Conservation (phyloP, 1,140 invertebrate genomes). For the Leptopilina boulardi region DNA sequence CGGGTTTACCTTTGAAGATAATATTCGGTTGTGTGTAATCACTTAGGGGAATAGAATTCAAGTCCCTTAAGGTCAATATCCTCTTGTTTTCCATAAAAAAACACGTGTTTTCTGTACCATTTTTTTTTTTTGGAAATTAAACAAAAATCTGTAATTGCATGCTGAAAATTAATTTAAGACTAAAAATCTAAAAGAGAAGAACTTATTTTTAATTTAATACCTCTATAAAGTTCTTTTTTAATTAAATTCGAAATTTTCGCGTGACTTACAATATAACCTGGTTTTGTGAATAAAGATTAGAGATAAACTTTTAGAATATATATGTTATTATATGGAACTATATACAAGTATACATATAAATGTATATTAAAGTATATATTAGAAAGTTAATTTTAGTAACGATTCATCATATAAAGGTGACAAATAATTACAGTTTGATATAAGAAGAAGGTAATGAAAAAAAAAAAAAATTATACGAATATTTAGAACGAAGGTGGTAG, state of each 20-base stretch:
- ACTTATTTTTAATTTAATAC: too few relatives aligned
- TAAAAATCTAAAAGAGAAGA: too few relatives aligned
- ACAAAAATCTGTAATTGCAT: too few relatives aligned
- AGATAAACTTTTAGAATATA: background rate
- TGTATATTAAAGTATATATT: background rate
- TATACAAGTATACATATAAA: too few relatives aligned
- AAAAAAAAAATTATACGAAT: background rate
- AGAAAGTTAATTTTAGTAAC: constrained; percentile 4
- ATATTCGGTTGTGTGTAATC: background rate
- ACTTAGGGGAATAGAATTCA: constrained; percentile 1
- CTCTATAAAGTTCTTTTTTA: background rate
- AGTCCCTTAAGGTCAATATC: background rate
- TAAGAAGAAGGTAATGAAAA: background rate
- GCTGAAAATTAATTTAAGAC: too few relatives aligned
- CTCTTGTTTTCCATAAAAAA: background rate
- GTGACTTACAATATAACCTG: background rate
- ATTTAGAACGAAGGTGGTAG: background rate
- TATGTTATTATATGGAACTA: background rate
- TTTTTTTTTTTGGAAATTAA: too few relatives aligned
- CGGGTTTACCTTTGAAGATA: constrained; percentile 6
- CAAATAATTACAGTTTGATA: constrained; percentile 1
- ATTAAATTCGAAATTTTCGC: background rate
- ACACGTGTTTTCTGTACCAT: background rate
- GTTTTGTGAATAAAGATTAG: background rate
- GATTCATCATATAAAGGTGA: constrained; percentile 4